Base-by-base conservation (phyloP, 2,797 vertebrate genomes). In the Tokudaia tokunoshimensis region DNA sequence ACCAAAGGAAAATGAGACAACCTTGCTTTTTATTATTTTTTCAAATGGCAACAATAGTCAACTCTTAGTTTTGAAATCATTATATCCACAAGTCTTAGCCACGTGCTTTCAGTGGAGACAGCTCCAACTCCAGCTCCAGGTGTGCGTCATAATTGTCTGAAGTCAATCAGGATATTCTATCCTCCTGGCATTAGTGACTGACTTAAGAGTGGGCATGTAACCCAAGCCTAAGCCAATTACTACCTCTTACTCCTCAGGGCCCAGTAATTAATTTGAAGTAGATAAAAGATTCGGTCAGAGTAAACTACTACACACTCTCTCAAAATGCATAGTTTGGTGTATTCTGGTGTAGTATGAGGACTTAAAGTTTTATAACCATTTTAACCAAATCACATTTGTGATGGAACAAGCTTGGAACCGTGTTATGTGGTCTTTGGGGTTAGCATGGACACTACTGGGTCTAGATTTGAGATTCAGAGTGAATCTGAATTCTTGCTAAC, bases 221-320 rank as follows among this genome's bases (percentile, higher is more conserved):
- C 47, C 57, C n/a, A 97, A 92, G 44, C 72, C 89, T 92, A 97
- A 95, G 91, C 47, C 52, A 92, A 81, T 96, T 93, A 85, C 34
- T 88, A 22, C 10, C 19, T 92, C 34, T 94, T 95, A 90, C 65
- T 95, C 20, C 15, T 87, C 76, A 81, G 59, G 7, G 10, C 22
- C 76, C 37, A 94, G 50, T 96, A 93, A 96, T 94, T 96, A 94
- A 96, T 94, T 94, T 96, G 92, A 96, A 84, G 63, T 92, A 93
- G 67, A 92, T 91, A 95, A 96, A 79, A 12, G 29, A 88, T 91
- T 44, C 5, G 65, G 91, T 89, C 14, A 83, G 13, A 76, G 11
- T 63, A 91, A 91, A 96, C 17, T 67, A 96, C 78, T 94, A 29
- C 79, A 61, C 12, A 93, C 74, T 92, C 91, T 92, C 75, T 87